A percentile compares a stretch with the other conserved stretches of the same genome.
Evolutionary conservation across 2,113 vertebrate genomes (phyloP).

Genomic region (Butorides virescens): DNA sequence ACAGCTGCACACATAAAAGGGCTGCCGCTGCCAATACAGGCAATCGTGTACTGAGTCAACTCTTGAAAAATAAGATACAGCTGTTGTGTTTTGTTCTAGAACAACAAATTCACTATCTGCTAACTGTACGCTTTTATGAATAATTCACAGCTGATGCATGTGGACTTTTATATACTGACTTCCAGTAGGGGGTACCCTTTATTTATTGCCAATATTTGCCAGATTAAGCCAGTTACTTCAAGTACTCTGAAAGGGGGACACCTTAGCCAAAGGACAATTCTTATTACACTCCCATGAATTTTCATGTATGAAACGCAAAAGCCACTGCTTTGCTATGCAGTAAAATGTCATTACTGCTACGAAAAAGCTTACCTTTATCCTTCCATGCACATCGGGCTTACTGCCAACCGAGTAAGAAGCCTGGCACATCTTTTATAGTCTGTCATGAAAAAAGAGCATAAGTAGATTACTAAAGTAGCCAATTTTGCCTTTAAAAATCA

Average conservation of each 20-base stretch:
- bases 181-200: slow-evolving; percentile 21
- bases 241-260: background rate
- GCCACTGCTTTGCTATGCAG: background rate
- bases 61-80: slow-evolving; percentile 21
- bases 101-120: background rate
- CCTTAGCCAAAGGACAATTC: background rate
- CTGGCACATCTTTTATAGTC: slow-evolving; percentile 94
- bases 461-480: background rate
- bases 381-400: slow-evolving; percentile 89
- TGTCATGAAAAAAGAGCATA: slow-evolving; percentile 60
- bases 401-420: slow-evolving; percentile 91
- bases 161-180: background rate
- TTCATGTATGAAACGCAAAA: background rate
- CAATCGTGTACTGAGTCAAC: background rate
- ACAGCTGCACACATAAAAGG: background rate
- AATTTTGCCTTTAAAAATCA: background rate
- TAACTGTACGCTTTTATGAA: background rate
- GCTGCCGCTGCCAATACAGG: background rate
- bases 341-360: background rate
- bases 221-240: background rate
- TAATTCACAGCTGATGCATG: background rate
- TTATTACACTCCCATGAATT: background rate
- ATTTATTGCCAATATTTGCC: background rate
- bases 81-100: background rate
- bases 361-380: slow-evolving; percentile 80